Evolutionary conservation across 1,140 invertebrate genomes (phyloP), one percentile per base, ranked within the genome.

Genomic region (Rhagoletis zephyria): DNA sequence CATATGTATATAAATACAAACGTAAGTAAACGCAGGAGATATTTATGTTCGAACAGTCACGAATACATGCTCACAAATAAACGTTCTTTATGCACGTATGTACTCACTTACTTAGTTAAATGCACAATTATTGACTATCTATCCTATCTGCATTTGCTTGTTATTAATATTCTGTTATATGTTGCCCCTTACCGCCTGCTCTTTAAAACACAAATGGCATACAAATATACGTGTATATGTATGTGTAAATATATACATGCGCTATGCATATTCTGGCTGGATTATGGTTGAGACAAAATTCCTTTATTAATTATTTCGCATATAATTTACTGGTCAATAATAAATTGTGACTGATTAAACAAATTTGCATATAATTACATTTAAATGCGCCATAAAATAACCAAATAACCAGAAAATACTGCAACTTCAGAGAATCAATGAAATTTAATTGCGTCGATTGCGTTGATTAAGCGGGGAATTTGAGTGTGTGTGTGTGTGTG

Each of bases 311-410:
- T 85, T 56, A 60, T 56, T 85, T 85, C 51, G n/a, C 48, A 85
- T 51, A 56, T 85, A 56, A 85, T 56, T 85, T 85, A 56, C 77
- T 85, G 48, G 77, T 60, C 59, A 51, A 85, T 85, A 51, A 85
- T 85, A 51, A 85, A 85, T 85, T 60, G 51, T 56, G 77, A 85
- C 48, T 85, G 77, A 85, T 56, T 60, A 60, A 85, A 60, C 16
- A 60, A 85, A 51, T 85, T 85, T 60, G 77, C 48, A 85, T 60
- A 85, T 67, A 67, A 42, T 67, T 67, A 67, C 19, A 42, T 67
- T 67, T 67, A 67, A 67, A 67, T 67, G 30, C 42, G 42, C 19
- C 65, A 42, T 67, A 42, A 67, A 67, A 67, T 67, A 67, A 30
- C 65, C 65, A 19, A 67, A 67, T 42, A 42, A 42, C 65, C 65